These are phyloP conservation scores for Tetropium fuscum DNA, from an alignment of 2,888 invertebrate species.

Conservation along the genomic window DNA sequence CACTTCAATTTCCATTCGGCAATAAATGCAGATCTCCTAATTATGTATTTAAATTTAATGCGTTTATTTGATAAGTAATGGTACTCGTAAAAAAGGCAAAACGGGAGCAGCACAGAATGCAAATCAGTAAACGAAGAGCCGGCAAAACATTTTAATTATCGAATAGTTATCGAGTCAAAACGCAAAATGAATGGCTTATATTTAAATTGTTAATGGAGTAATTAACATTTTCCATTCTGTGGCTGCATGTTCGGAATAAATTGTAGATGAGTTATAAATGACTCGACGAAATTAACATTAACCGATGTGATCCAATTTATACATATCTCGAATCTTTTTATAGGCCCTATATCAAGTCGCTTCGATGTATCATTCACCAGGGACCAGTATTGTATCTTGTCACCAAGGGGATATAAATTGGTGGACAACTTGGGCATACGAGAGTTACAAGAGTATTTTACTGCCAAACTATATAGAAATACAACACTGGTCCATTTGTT, in stretches of 20 bases:
- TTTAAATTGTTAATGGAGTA: conserved; percentile 54
- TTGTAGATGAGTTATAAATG: conserved; percentile 48
- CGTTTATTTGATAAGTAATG: conserved; percentile 8
- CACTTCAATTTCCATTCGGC: background rate
- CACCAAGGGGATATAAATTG: conserved; percentile 36
- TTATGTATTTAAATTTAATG: conserved; percentile 13
- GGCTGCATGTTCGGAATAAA: conserved; percentile 51
- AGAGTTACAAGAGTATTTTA: background rate
- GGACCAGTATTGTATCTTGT: conserved; percentile 36
- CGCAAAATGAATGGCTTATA: conserved; percentile 47
- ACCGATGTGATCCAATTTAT: conserved; percentile 43
- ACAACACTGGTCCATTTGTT: no score
- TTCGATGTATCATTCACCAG: conserved; percentile 26
- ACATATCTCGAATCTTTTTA: conserved; percentile 35
- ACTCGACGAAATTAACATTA: conserved; percentile 39
- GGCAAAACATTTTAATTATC: conserved; percentile 38
- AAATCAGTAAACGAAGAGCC: conserved; percentile 19
- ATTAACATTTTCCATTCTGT: conserved; percentile 52
- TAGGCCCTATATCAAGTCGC: conserved; percentile 35
- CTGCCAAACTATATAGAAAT: background rate
- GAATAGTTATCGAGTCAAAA: conserved; percentile 46
- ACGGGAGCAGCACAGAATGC: conserved; percentile 21
- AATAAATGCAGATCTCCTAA: background rate
- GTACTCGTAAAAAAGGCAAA: conserved; percentile 1
- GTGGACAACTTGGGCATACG: background rate